Conservation (phyloP, 2,888 invertebrate species). For the Phaedon cochleariae region DNA sequence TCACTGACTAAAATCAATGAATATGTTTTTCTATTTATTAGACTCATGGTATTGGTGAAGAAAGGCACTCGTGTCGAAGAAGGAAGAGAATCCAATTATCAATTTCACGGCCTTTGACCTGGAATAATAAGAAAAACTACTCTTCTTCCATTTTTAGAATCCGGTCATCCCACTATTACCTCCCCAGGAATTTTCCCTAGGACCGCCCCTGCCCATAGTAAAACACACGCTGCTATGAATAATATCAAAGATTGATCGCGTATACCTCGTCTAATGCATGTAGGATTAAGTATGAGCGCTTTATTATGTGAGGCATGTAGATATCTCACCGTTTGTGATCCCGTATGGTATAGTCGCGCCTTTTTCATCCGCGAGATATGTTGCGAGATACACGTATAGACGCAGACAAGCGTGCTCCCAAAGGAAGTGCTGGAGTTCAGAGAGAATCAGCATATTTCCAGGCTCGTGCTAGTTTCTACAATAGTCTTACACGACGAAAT, state of each 20-base stretch:
- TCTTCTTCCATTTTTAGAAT: too few relatives aligned
- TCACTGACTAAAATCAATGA: too few relatives aligned
- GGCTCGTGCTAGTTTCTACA: not conserved
- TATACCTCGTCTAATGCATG: conserved; percentile 25
- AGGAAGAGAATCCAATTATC: too few relatives aligned
- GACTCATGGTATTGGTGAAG: too few relatives aligned
- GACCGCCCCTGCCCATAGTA: too few relatives aligned
- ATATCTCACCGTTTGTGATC: conserved; percentile 19
- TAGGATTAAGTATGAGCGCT: not conserved
- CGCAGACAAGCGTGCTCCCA: conserved; percentile 4
- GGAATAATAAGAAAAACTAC: too few relatives aligned
- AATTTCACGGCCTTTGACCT: too few relatives aligned
- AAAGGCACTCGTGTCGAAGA: too few relatives aligned
- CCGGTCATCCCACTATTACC: too few relatives aligned
- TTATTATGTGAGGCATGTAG: conserved; percentile 21
- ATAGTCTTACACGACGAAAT: not conserved
- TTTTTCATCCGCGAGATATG: conserved; percentile 20
- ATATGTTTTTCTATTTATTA: too few relatives aligned
- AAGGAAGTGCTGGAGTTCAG: not conserved
- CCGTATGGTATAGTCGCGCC: conserved; percentile 13
- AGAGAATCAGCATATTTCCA: conserved; percentile 1
- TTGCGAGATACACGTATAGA: conserved; percentile 8
- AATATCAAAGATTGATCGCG: conserved; percentile 27
- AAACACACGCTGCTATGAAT: conserved; percentile 18
- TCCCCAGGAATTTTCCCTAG: too few relatives aligned